A percentile compares a stretch with the other conserved stretches of the same genome.
phyloP scores from a whole-genome alignment of 2,888 invertebrate species.

The Tipula helvola region DNA sequence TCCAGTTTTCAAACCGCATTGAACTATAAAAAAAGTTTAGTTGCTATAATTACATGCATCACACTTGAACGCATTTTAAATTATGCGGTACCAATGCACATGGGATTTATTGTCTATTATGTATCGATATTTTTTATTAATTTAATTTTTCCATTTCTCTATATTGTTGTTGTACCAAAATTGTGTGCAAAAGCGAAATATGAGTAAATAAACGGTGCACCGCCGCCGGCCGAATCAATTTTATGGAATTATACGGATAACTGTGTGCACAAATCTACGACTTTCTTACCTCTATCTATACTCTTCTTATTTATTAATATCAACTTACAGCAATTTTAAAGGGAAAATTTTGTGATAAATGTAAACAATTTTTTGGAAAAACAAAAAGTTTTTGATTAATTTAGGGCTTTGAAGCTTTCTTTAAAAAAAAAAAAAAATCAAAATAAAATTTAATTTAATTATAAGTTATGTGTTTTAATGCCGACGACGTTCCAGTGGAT shows the following conservation, averaged over 20 bases:
- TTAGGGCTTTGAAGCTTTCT: not conserved
- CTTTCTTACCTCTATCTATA: not conserved
- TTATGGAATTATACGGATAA: not conserved
- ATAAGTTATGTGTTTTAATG: not conserved
- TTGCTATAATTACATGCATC: not conserved
- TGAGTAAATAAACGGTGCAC: not conserved
- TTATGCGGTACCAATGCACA: slow-evolving; percentile 21
- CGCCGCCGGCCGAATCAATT: not conserved
- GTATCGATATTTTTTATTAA: slow-evolving; percentile 26
- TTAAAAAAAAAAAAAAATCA: no score
- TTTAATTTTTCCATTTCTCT: slow-evolving; percentile 21
- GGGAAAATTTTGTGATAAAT: not conserved
- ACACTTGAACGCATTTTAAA: not conserved
- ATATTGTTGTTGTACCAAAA: slow-evolving; percentile 21
- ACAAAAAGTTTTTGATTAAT: not conserved
- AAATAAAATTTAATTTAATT: not conserved
- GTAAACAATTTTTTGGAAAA: not conserved
- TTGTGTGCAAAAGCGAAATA: not conserved
- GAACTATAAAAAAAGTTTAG: not conserved
- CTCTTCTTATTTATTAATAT: not conserved
- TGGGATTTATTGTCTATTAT: slow-evolving; percentile 27
- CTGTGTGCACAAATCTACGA: not conserved
- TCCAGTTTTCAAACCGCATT: not conserved
- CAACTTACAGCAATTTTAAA: not conserved
- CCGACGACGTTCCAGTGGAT: no score